Conservation (phyloP, 2,888 invertebrate species). For the Emmelina monodactyla region DNA sequence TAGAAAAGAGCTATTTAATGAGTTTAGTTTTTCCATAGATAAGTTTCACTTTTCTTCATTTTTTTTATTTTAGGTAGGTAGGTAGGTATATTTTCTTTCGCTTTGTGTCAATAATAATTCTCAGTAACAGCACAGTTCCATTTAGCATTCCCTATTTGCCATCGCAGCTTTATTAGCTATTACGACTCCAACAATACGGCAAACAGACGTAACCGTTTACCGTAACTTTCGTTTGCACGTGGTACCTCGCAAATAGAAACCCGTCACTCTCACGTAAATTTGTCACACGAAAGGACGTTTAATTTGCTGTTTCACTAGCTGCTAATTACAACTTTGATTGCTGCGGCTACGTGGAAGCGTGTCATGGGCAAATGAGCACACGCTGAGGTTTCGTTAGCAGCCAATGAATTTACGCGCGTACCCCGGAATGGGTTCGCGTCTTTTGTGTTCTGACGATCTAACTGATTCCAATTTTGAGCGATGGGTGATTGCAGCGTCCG, state of each 20-base stretch:
- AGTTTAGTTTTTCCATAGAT: too few relatives aligned
- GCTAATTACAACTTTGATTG: slow-evolving; percentile 62
- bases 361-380: slow-evolving; percentile 22
- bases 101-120: too few relatives aligned
- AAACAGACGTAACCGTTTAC: not conserved
- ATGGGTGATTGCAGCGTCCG: not conserved
- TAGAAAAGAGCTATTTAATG: too few relatives aligned
- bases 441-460: not conserved
- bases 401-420: too few relatives aligned
- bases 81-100: too few relatives aligned
- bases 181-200: too few relatives aligned
- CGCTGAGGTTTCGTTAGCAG: slow-evolving; percentile 2
- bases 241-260: not conserved
- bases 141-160: too few relatives aligned
- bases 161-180: too few relatives aligned
- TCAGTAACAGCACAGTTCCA: too few relatives aligned
- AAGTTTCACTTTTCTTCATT: too few relatives aligned
- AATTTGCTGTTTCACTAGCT: slow-evolving; percentile 60
- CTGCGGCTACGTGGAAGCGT: slow-evolving; percentile 34
- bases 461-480: not conserved
- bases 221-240: slow-evolving; percentile 1
- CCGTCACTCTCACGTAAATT: slow-evolving; percentile 26
- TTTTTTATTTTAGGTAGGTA: too few relatives aligned
- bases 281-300: slow-evolving; percentile 50
- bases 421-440: not conserved